phyloP scores from a whole-genome alignment of 2,888 invertebrate species.

The Perizoma flavofasciatum region DNA sequence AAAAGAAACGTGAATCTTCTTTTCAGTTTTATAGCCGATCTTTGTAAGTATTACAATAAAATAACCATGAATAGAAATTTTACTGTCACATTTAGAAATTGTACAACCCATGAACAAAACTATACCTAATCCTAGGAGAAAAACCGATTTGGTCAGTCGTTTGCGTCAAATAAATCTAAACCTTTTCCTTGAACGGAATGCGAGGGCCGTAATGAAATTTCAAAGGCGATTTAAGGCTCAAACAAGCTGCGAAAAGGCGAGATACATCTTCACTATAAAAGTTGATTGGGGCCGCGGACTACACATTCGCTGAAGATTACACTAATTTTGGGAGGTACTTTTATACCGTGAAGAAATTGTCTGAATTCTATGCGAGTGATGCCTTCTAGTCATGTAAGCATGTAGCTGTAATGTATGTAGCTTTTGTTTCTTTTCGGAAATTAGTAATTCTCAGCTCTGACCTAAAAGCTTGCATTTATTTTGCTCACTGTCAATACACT shows the following conservation, averaged over 20 bases:
- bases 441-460: too few species aligned
- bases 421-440: too few species aligned
- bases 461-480: neutral
- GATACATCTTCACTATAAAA: constrained; percentile 38
- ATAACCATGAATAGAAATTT: constrained; percentile 10
- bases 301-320: constrained; percentile 19
- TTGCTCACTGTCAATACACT: constrained; percentile 16
- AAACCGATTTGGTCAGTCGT: constrained; percentile 38
- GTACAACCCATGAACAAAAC: constrained; percentile 11
- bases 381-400: too few species aligned
- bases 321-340: constrained; percentile 13
- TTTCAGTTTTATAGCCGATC: too few species aligned
- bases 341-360: constrained; percentile 9
- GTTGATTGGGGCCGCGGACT: constrained; percentile 33
- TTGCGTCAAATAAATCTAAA: constrained; percentile 49
- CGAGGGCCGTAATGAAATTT: constrained; percentile 47
- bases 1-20: too few species aligned
- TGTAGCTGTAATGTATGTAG: too few species aligned
- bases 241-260: constrained; percentile 40
- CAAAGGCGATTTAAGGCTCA: constrained; percentile 48
- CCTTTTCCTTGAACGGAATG: constrained; percentile 40
- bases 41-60: constrained; percentile 14
- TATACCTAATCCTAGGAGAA: constrained; percentile 27
- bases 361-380: neutral
- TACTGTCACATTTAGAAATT: constrained; percentile 6